Conservation (phyloP, 2,113 vertebrate genomes). For the Pseudorasbora parva region DNA sequence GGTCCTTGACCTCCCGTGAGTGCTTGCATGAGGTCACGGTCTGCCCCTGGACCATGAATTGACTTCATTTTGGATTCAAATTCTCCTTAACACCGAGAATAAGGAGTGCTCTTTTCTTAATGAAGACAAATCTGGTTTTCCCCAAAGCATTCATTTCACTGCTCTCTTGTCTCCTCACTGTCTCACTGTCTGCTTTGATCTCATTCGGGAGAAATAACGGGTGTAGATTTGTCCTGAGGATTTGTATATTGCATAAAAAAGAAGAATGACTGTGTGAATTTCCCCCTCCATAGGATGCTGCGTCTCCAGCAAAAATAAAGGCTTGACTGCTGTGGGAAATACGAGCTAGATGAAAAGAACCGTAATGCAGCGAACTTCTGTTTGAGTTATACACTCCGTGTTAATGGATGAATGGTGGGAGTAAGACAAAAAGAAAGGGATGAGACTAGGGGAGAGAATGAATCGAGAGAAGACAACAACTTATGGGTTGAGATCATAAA, state of each 20-base stretch:
- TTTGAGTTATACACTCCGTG: conserved; percentile 28
- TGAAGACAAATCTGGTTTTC: neutral
- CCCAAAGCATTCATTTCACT: neutral
- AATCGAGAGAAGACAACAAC: conserved; percentile 10
- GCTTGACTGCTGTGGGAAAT: conserved; percentile 45
- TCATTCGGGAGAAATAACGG: conserved; percentile 13
- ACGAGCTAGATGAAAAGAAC: conserved; percentile 28
- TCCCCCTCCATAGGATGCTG: conserved; percentile 28
- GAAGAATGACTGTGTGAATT: conserved; percentile 20
- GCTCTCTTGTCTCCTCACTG: neutral
- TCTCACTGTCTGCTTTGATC: conserved; percentile 5
- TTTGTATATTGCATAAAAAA: conserved; percentile 38
- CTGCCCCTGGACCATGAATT: neutral
- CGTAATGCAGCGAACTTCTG: conserved; percentile 16
- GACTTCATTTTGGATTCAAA: neutral
- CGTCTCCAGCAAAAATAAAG: conserved; percentile 43
- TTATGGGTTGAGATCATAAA: conserved; percentile 21
- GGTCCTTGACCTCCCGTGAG: conserved; percentile 18
- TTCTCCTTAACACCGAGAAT: neutral
- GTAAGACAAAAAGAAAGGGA: conserved; percentile 24
- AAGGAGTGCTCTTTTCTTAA: neutral
- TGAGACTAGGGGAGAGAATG: conserved; percentile 15
- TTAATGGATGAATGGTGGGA: conserved; percentile 36
- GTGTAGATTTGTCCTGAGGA: conserved; percentile 6
- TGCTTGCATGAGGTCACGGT: neutral